Base-by-base conservation (phyloP, 2,888 invertebrate genomes). In the Aleiodes alternator region DNA sequence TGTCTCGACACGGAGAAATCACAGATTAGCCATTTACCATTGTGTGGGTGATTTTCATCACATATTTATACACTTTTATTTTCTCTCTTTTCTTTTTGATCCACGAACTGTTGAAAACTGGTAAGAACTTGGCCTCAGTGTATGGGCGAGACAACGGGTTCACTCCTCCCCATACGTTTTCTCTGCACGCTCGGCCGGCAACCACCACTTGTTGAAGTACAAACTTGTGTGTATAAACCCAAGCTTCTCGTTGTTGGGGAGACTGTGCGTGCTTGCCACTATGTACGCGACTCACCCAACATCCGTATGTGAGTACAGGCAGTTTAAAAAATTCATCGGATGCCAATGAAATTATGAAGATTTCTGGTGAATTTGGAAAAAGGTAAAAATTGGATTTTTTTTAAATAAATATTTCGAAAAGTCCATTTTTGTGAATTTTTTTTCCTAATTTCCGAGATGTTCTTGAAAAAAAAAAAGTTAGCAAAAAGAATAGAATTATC, bases 171-270 rank as follows among this genome's bases (percentile, higher is more conserved):
- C 59, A 64, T 64, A 64, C 48, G 23, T 64, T 64, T 64, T 72
- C 69, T 48, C 43, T 59, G 59, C 48, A 72, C 69, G 68, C 51
- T 64, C 16, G 43, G 43, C 16, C 43, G 23, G 43, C 64, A 64
- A 69, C 78, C 81, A 82, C 85, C 87, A 87, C 87, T 87, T 87
- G 87, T 86, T 87, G 87, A 85, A 86, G 85, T 82, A 83, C 80
- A 81, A 61, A 85, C 85, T 34, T 86, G 83, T 86, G 83, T 84
- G 85, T 82, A 43, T 43, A 43, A 43, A 48, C 83, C 80, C 31
- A 51, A 43, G 75, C 29, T 79, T 81, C 80, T 76, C 76, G 74
- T 77, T 73, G 73, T 79, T 73, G 78, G 43, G 43, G 75, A 31
- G 56, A 16, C 51, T 56, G 68, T 73, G 43, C 29, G 66, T 56